Conservation (phyloP, 2,888 invertebrate genomes). For the Dolomedes plantarius region DNA sequence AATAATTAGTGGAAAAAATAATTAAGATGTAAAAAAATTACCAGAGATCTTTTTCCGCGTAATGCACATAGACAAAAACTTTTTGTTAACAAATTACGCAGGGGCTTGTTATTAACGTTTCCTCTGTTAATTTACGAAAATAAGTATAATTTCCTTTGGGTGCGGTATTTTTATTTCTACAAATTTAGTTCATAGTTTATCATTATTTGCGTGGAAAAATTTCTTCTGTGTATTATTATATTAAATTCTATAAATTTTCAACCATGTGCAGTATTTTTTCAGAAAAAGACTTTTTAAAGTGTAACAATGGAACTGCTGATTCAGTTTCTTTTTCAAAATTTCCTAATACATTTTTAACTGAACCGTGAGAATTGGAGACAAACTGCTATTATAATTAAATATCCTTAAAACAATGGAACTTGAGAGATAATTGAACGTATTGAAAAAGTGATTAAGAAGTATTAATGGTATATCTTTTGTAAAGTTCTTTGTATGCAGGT, state of each 20-base stretch:
- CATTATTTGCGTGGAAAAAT: neutral
- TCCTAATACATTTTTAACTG: neutral
- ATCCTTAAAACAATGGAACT: neutral
- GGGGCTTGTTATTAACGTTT: neutral
- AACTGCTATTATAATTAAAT: neutral
- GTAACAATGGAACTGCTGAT: neutral
- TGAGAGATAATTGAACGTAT: neutral
- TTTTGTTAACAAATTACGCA: neutral
- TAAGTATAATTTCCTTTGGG: neutral
- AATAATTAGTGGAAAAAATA: no score
- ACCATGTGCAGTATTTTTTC: neutral
- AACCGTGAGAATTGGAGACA: neutral
- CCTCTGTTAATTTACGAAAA: neutral
- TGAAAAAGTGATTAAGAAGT: neutral
- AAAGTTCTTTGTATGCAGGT: no score
- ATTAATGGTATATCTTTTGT: neutral
- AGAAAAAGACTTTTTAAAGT: neutral
- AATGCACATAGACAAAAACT: neutral
- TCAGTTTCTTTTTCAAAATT: neutral
- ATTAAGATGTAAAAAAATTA: no score
- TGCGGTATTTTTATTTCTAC: neutral
- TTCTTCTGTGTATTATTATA: neutral
- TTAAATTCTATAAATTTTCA: neutral
- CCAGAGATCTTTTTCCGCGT: neutral
- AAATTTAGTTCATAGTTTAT: neutral